phyloP scores from a whole-genome alignment of 1,140 invertebrate genomes.

The Leucophenga varia region DNA sequence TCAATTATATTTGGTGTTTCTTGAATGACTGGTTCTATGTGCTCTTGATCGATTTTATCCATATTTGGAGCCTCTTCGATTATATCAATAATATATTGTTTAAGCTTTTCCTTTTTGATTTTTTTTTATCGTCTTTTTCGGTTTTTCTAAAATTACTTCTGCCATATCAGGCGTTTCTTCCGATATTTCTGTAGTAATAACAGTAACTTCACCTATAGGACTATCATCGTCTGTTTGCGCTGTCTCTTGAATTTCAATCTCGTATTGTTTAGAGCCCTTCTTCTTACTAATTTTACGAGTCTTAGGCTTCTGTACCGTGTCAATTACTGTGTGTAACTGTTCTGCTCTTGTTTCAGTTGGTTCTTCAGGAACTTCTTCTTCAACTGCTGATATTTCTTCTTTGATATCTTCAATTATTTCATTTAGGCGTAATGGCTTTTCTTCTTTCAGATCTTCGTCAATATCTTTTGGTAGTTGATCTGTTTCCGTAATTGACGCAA shows the following conservation, averaged over 20 bases:
- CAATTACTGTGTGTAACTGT: background rate
- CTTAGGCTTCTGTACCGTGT: background rate
- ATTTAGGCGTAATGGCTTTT: constrained; percentile 13
- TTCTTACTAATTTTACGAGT: constrained; percentile 56
- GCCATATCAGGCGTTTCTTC: constrained; percentile 20
- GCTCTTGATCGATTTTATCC: background rate
- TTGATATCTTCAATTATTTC: constrained; percentile 23
- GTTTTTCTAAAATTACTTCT: too few relatives aligned
- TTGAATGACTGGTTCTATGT: constrained; percentile 14
- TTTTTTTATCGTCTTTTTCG: constrained; percentile 38
- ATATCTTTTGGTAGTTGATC: constrained; percentile 10
- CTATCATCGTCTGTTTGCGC: constrained; percentile 12
- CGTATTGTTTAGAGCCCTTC: constrained; percentile 55
- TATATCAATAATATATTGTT: constrained; percentile 38
- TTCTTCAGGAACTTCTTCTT: constrained; percentile 18
- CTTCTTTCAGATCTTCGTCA: background rate
- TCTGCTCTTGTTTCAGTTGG: background rate
- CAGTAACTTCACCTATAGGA: constrained; percentile 40
- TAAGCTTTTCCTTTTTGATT: constrained; percentile 38
- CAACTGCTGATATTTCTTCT: constrained; percentile 24
- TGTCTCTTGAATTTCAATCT: constrained; percentile 56
- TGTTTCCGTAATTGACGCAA: constrained; percentile 22
- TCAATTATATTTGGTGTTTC: constrained; percentile 5
- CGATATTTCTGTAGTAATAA: constrained; percentile 45
- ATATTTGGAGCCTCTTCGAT: constrained; percentile 31